phyloP scores from a whole-genome alignment of 2,888 invertebrate genomes.

The Toxonevra muliebris region DNA sequence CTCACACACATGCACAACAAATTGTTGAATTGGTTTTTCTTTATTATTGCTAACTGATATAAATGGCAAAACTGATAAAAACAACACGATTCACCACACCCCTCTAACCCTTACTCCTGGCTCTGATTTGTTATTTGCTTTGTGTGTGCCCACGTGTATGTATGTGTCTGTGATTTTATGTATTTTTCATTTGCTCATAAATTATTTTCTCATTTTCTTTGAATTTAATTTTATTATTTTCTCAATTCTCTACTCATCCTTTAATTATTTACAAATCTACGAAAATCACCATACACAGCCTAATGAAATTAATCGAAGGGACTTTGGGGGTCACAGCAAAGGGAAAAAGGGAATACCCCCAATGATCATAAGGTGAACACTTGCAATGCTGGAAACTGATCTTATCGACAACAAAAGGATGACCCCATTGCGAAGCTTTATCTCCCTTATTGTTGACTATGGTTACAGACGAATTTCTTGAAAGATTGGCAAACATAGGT shows the following conservation, averaged over 20 bases:
- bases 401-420: too few species aligned
- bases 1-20: slow-evolving; percentile 22
- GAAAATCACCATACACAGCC: too few species aligned
- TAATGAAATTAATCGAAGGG: too few species aligned
- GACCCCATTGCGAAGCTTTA: too few species aligned
- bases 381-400: too few species aligned
- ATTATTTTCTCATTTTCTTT: neutral
- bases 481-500: too few species aligned
- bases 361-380: too few species aligned
- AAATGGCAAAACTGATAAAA: slow-evolving; percentile 22
- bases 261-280: too few species aligned
- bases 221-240: slow-evolving; percentile 21
- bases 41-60: slow-evolving; percentile 14
- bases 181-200: neutral
- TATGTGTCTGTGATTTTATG: neutral
- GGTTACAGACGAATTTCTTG: too few species aligned
- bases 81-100: slow-evolving; percentile 22
- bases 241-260: neutral
- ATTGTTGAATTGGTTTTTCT: slow-evolving; percentile 34
- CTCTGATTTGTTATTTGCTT: neutral
- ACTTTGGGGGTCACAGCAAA: too few species aligned
- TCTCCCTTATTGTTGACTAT: too few species aligned
- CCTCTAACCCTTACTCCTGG: slow-evolving; percentile 6
- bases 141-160: neutral
- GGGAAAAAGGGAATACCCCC: too few species aligned